These are phyloP conservation scores for Sylvilagus bachmani DNA, from an alignment of 2,113 vertebrate genomes.

Conservation along the genomic window DNA sequence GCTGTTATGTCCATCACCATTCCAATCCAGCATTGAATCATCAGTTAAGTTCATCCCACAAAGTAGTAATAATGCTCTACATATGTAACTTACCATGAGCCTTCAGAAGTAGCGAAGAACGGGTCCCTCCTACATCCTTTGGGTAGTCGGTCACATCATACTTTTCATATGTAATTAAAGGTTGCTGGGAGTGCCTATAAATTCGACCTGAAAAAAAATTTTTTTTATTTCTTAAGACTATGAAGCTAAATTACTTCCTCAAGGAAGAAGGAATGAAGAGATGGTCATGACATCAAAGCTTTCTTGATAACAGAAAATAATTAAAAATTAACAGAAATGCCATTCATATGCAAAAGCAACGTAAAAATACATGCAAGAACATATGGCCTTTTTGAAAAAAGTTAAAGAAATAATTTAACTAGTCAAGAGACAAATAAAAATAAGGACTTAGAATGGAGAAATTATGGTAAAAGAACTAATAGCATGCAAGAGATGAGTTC, in stretches of 20 bases:
- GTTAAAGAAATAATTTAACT: neutral
- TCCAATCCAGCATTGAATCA: neutral
- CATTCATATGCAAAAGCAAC: neutral
- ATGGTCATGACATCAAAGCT: neutral
- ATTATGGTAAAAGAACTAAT: neutral
- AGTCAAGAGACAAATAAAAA: neutral
- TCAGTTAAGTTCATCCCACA: neutral
- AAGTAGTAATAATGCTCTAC: neutral
- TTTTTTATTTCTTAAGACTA: neutral
- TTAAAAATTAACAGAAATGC: neutral
- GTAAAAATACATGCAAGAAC: neutral
- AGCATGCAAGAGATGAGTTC: neutral
- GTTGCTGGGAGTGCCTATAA: constrained; percentile 90
- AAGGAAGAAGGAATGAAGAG: neutral
- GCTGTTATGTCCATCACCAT: neutral
- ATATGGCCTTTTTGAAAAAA: neutral
- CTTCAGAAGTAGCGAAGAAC: constrained; percentile 88
- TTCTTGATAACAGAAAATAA: constrained; percentile 40
- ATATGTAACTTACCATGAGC: constrained; percentile 88
- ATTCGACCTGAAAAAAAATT: constrained; percentile 83
- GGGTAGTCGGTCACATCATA: constrained; percentile 85
- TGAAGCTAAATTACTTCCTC: neutral
- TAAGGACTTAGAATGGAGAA: neutral
- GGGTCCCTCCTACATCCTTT: constrained; percentile 89
- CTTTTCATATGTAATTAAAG: constrained; percentile 89